phyloP scores from a whole-genome alignment of 2,113 vertebrate genomes.

The Apeltes quadracus region DNA sequence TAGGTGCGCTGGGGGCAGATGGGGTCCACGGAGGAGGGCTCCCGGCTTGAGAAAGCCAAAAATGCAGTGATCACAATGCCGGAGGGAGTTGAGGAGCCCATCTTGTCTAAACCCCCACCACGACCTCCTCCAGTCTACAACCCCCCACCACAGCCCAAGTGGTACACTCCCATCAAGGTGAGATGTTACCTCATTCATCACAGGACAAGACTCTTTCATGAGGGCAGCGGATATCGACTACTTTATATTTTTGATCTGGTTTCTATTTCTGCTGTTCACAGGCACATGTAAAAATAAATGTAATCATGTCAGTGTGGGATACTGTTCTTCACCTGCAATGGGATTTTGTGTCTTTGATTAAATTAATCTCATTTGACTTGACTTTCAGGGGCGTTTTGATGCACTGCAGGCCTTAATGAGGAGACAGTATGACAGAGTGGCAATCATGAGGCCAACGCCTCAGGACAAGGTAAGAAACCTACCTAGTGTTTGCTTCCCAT shows the following conservation, averaged over 20 bases:
- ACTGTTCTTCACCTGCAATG: neutral
- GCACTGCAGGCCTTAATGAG: slow-evolving; percentile 89
- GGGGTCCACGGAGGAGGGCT: slow-evolving; percentile 96
- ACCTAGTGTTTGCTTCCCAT: neutral
- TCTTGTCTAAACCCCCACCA: slow-evolving; percentile 77
- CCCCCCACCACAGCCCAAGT: slow-evolving; percentile 83
- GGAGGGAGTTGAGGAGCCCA: slow-evolving; percentile 85
- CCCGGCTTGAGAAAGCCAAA: slow-evolving; percentile 92
- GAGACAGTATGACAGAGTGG: slow-evolving; percentile 92
- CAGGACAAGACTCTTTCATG: neutral
- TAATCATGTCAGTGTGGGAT: neutral
- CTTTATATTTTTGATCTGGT: neutral
- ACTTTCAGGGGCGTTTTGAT: slow-evolving; percentile 89
- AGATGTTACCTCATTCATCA: neutral
- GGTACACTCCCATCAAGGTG: slow-evolving; percentile 98
- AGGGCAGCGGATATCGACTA: neutral
- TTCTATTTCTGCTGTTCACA: neutral
- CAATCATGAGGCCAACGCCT: slow-evolving; percentile 93
- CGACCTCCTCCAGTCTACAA: slow-evolving; percentile 82
- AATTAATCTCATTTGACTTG: neutral
- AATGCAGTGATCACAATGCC: slow-evolving; percentile 91
- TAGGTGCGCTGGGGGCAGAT: slow-evolving; percentile 98
- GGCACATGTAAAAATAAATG: too few species aligned
- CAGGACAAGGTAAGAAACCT: slow-evolving; percentile 86
- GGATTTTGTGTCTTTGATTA: neutral